phyloP scores from a whole-genome alignment of 2,797 vertebrate species.

The Nannoperca obscura region DNA sequence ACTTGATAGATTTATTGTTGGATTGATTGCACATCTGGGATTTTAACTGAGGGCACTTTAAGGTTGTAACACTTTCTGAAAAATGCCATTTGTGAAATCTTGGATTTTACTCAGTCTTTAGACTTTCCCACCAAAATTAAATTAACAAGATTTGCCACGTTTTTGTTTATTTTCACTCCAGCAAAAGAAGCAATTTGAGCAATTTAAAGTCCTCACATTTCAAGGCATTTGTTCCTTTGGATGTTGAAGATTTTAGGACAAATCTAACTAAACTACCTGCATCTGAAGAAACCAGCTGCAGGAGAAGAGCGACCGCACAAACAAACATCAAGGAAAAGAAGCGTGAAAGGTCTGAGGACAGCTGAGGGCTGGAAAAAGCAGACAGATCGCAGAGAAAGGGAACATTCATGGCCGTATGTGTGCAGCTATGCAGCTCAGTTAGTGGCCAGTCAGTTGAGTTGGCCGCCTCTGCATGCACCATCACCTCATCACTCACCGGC shows the following conservation, averaged over 20 bases:
- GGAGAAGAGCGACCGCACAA: slow-evolving; percentile 16
- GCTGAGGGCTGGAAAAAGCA: slow-evolving; percentile 24
- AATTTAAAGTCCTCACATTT: not conserved
- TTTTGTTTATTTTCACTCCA: not conserved
- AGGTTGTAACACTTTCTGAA: not conserved
- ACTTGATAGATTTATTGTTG: slow-evolving; percentile 17
- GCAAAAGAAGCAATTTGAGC: not conserved
- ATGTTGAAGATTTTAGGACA: not conserved
- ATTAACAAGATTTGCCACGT: not conserved
- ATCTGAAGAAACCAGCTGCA: slow-evolving; percentile 5
- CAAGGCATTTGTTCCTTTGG: not conserved
- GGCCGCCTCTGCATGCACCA: slow-evolving; percentile 53
- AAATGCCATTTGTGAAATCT: not conserved
- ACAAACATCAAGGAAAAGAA: slow-evolving; percentile 40
- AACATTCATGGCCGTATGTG: slow-evolving; percentile 65
- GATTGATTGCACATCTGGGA: not conserved
- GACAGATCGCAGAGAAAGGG: slow-evolving; percentile 57
- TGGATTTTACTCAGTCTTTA: not conserved
- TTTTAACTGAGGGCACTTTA: not conserved
- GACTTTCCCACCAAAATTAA: not conserved
- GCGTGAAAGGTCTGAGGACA: slow-evolving; percentile 48
- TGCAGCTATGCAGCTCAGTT: slow-evolving; percentile 49
- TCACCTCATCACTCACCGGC: slow-evolving; percentile 81
- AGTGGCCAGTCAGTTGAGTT: slow-evolving; percentile 43
- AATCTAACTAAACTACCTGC: not conserved